These are phyloP conservation scores for Oreochromis grahami DNA, from an alignment of 2,797 vertebrate genomes.

Conservation along the genomic window DNA sequence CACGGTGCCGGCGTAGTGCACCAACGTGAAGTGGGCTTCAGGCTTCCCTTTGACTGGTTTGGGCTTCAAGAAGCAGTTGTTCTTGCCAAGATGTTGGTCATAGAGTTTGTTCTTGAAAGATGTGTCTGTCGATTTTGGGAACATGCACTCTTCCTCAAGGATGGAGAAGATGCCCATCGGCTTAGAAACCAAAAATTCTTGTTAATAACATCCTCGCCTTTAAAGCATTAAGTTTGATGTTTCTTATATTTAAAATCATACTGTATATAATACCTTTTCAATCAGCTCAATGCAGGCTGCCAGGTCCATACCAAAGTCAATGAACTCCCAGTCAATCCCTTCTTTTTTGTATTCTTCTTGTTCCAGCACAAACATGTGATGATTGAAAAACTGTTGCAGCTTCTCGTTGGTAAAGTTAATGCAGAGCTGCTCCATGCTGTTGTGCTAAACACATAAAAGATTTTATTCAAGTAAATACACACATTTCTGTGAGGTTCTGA, in stretches of 20 bases:
- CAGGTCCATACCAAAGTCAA: constrained; percentile 73
- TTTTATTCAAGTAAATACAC: neutral
- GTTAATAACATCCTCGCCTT: neutral
- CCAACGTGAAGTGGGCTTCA: constrained; percentile 70
- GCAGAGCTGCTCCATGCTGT: constrained; percentile 86
- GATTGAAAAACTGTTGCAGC: constrained; percentile 90
- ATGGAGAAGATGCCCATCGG: constrained; percentile 68
- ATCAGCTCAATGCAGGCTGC: constrained; percentile 79
- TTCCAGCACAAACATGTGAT: constrained; percentile 86
- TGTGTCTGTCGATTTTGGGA: constrained; percentile 74
- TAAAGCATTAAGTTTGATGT: neutral
- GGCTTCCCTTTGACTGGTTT: constrained; percentile 72
- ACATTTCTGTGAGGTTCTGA: accelerated
- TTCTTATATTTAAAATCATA: neutral
- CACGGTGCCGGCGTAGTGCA: constrained; percentile 69
- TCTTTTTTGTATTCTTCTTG: constrained; percentile 73
- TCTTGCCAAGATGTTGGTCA: constrained; percentile 82
- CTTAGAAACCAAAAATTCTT: constrained; percentile 27
- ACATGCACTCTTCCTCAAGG: constrained; percentile 84
- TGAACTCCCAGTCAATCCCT: constrained; percentile 70
- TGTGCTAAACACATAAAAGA: constrained; percentile 18
- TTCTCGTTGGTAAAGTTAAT: constrained; percentile 92
- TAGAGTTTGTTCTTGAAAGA: constrained; percentile 84
- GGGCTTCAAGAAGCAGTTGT: constrained; percentile 74
- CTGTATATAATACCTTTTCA: constrained; percentile 71